Percentiles rank a stretch among this genome's conserved stretches.
These are phyloP conservation scores for Drosophila rellima DNA, from an alignment of 2,888 invertebrate species.

Conservation along the genomic window DNA sequence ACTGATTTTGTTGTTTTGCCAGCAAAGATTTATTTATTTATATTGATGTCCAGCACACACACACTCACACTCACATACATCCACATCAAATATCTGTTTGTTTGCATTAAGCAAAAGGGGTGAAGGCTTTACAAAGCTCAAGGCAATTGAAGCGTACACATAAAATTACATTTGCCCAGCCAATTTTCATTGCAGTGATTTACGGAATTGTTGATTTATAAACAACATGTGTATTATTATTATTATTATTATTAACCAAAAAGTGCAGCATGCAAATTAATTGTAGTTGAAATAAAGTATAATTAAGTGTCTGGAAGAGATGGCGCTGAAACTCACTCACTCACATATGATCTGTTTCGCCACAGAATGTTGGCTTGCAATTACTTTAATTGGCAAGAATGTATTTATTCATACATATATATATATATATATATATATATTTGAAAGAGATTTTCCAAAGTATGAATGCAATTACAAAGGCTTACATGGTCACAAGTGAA, in stretches of 20 bases:
- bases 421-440: not conserved
- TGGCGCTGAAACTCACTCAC: slow-evolving; percentile 3
- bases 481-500: slow-evolving; percentile 16
- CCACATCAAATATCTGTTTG: slow-evolving; percentile 50
- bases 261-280: slow-evolving; percentile 61
- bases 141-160: slow-evolving; percentile 74
- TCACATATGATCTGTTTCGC: slow-evolving; percentile 6
- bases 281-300: slow-evolving; percentile 52
- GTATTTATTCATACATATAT: slow-evolving; percentile 15
- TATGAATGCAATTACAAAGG: slow-evolving; percentile 30
- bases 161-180: slow-evolving; percentile 72
- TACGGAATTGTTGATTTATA: slow-evolving; percentile 76
- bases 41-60: slow-evolving; percentile 67
- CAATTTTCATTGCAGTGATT: slow-evolving; percentile 67
- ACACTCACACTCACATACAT: slow-evolving; percentile 14
- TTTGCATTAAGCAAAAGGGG: slow-evolving; percentile 47
- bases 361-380: slow-evolving; percentile 37
- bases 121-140: slow-evolving; percentile 64
- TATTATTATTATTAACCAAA: slow-evolving; percentile 71
- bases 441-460: slow-evolving; percentile 8
- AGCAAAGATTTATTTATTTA: slow-evolving; percentile 81
- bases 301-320: slow-evolving; percentile 35
- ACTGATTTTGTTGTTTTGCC: slow-evolving; percentile 80
- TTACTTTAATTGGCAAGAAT: slow-evolving; percentile 55
- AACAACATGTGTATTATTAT: slow-evolving; percentile 78